Base-by-base conservation (phyloP, 2,888 invertebrate genomes). In the Nysson spinosus region DNA sequence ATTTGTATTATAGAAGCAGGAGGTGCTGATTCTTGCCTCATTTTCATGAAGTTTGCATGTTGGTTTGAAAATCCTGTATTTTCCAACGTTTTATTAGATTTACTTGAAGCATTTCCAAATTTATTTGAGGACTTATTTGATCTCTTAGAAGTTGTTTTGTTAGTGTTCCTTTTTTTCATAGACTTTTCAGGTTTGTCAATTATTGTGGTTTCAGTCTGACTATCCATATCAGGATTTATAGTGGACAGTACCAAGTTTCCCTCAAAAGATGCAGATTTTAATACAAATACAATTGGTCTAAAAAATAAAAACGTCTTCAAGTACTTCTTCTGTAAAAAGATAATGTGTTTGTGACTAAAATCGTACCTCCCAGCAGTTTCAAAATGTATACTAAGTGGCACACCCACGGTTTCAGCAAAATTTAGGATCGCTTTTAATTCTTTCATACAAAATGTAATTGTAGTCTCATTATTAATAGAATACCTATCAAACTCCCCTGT, bases 361-460 rank as follows among this genome's bases (percentile, higher is more conserved):
- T 34, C 86, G 81, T 88, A 93, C 93, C 89, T 91, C 75, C 96
- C 96, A 46, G 93, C 91, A 28, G 89, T 90, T 83, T 94, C 93
- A 88, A 96, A 96, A 81, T 92, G 91, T 34, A 95, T 83, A 39
- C 90, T 89, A 3, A 96, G 79, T 47, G 93, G 92, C 50, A 94
- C 88, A 78, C 90, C 91, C 5, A 93, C 89, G 1, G 91, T 89
- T 86, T 96, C 97, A 0, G 95, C 93, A 88, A 96, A 96, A 17
- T 90, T 88, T 16, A 96, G 87, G 11, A 96, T 90, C 0, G 96
- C 95, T 83, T 93, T 89, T 55, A 97, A 91, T 82, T 96, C 96
- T 85, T 94, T 95, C 47, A 96, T 88, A 67, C 95, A 94, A 87
- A 96, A 96, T 70, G 96, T 96, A 22, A 97, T 91, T 16, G 91